Evolutionary conservation across 2,888 invertebrate genomes (phyloP), one percentile per base, ranked within the genome.

Genomic region (Aricia artaxerxes): DNA sequence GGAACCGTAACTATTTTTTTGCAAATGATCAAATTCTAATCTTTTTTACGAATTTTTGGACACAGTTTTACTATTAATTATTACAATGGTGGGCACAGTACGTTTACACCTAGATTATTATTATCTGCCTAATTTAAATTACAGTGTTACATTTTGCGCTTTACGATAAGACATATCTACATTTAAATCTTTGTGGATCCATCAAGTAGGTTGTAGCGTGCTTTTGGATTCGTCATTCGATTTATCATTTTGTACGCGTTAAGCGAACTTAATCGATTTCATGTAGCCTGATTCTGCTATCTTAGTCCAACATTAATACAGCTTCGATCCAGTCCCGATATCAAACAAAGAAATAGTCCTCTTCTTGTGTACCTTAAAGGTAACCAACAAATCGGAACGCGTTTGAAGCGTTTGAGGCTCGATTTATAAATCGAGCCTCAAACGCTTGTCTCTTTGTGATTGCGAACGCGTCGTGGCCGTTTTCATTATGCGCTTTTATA

Each of bases 161-260:
- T n/a, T 6, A 60, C 1, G n/a, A 6, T 9, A 64, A 31, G 24
- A 11, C 69, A 38, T 38, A 69, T 69, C 69, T 69, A 69, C 69
- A 24, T 35, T 13, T 69, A 16, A 35, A 69, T 69, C 35, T 69
- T 69, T 69, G 64, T 69, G 35, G 13, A 69, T 38, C 13, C 38
- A 35, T 69, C 81, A 82, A 83, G 85, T 86, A 84, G 83, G 84
- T 83, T 83, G 82, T 80, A 80, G 82, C 85, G 85, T 84, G 84
- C 81, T 83, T 82, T 80, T 81, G 86, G 83, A 85, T 84, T 85
- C 84, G 83, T 85, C 84, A 86, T 85, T 80, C 81, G 81, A 83
- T 80, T 81, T 80, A 79, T 82, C 82, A 79, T 80, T 79, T 76
- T 73, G 72, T 61, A 76, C 69, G 75, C 81, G 79, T 81, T 82